Base-by-base conservation (phyloP, 2,113 vertebrate species). In the Nanorana parkeri region DNA sequence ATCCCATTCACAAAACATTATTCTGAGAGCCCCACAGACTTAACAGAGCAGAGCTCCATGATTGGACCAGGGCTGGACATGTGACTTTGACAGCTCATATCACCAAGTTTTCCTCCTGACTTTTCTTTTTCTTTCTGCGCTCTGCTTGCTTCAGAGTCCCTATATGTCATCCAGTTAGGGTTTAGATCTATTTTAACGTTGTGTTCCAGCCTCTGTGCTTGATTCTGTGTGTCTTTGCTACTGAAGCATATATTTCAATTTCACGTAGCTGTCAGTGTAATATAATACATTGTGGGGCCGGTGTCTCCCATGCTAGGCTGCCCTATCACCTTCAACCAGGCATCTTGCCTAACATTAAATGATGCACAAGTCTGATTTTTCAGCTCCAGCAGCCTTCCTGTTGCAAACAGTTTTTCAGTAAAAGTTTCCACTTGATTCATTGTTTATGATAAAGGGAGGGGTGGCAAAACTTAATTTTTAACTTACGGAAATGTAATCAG, bases 231-330 rank as follows among this genome's bases (percentile, higher is more conserved):
- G 54, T 73, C 26, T 29, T 58, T 73, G 26, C 69, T 52, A 56
- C 32, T 73, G 69, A 28, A 73, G 69, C 52, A 73, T 73, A 29
- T 73, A 73, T 55, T 69, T 72, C 68, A 72, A 72, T 72, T 72
- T 72, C 68, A 52, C 41, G 13, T 47, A 47, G 41, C 41, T 11
- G 41, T 47, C 41, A 15, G 23, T 28, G 68, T 72, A 72, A 29
- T 56, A 56, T 15, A n/a, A 26, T 3, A 52, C 13, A 60, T 75
- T 29, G 55, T 60, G 72, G 28, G 15, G 26, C 55, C 55, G 23
- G 36, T 41, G 71, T 60, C 55, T 60, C n/a, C 55, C 29, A 60
- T 56, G 29, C 72, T 61, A 58, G 71, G 55, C 55, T 58, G 71
- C 32, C 71, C 71, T 74, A 74, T 74, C 71, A 60, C 71, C 32